phyloP scores from a whole-genome alignment of 1,140 invertebrate species.

The Manduca sexta region DNA sequence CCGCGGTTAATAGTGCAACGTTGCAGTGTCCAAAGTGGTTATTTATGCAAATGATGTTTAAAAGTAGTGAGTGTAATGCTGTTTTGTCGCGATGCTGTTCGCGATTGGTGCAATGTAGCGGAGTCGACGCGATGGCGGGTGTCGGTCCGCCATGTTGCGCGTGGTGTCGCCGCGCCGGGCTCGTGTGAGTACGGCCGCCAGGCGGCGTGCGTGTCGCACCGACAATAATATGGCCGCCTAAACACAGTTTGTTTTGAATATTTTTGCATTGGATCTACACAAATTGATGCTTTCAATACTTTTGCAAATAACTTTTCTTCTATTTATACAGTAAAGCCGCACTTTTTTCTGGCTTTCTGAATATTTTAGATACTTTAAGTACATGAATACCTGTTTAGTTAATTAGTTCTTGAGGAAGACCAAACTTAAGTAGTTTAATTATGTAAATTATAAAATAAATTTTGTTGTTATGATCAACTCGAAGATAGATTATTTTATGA shows the following conservation, averaged over 20 bases:
- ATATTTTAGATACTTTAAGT: too few relatives aligned
- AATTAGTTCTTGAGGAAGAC: too few relatives aligned
- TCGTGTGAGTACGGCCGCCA: slow-evolving; percentile 48
- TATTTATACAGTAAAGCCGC: background rate
- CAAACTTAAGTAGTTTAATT: too few relatives aligned
- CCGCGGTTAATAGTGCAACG: slow-evolving; percentile 10
- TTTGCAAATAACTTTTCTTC: slow-evolving; percentile 18
- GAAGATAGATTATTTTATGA: too few relatives aligned
- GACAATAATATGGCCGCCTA: slow-evolving; percentile 50
- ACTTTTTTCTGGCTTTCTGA: too few relatives aligned
- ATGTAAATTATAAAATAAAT: too few relatives aligned
- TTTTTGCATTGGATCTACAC: slow-evolving; percentile 51
- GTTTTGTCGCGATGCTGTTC: slow-evolving; percentile 23
- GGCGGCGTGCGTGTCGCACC: slow-evolving; percentile 57
- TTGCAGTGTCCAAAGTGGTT: slow-evolving; percentile 1
- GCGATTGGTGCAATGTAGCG: slow-evolving; percentile 21
- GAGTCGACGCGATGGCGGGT: slow-evolving; percentile 23
- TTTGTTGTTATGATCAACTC: too few relatives aligned
- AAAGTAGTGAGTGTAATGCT: slow-evolving; percentile 17
- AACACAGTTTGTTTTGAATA: slow-evolving; percentile 48
- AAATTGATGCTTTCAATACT: slow-evolving; percentile 8
- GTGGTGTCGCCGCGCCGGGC: slow-evolving; percentile 24
- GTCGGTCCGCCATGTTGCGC: slow-evolving; percentile 46
- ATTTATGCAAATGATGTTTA: slow-evolving; percentile 32
- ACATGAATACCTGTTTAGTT: too few relatives aligned